A percentile compares a stretch with the other conserved stretches of the same genome.
Evolutionary conservation across 2,113 vertebrate species (phyloP).

Genomic region (Phalacrocorax aristotelis): DNA sequence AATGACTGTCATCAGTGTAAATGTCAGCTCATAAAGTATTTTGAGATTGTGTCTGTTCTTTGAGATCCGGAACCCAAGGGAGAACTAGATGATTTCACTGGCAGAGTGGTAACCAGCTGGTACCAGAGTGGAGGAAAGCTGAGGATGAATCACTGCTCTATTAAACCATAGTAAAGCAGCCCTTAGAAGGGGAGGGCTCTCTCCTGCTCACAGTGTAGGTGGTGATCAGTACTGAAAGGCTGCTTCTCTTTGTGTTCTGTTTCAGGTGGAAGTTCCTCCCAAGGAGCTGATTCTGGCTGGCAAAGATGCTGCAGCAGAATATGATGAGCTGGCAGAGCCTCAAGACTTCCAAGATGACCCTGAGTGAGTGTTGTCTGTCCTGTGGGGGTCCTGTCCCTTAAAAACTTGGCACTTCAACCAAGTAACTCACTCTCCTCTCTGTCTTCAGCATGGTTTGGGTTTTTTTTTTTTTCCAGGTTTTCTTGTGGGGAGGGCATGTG

Average conservation of each 20-base stretch:
- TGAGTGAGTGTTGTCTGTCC: slow-evolving; percentile 81
- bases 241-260: neutral
- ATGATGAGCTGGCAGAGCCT: slow-evolving; percentile 95
- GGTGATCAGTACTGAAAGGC: neutral
- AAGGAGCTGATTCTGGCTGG: slow-evolving; percentile 92
- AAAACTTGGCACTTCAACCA: neutral
- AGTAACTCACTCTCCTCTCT: neutral
- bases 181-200: neutral
- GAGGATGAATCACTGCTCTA: neutral
- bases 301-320: slow-evolving; percentile 96
- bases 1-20: neutral
- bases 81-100: neutral
- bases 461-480: neutral
- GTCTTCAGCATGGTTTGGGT: neutral
- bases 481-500: too few species aligned
- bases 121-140: neutral
- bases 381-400: neutral
- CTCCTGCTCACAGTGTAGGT: neutral
- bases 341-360: slow-evolving; percentile 98
- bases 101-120: neutral
- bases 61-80: neutral
- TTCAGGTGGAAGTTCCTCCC: slow-evolving; percentile 87
- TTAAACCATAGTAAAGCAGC: neutral
- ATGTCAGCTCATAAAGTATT: neutral
- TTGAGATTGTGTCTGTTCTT: neutral